phyloP scores from a whole-genome alignment of 53 echinoderm and acorn worm genomes.

The Henricia sp. region DNA sequence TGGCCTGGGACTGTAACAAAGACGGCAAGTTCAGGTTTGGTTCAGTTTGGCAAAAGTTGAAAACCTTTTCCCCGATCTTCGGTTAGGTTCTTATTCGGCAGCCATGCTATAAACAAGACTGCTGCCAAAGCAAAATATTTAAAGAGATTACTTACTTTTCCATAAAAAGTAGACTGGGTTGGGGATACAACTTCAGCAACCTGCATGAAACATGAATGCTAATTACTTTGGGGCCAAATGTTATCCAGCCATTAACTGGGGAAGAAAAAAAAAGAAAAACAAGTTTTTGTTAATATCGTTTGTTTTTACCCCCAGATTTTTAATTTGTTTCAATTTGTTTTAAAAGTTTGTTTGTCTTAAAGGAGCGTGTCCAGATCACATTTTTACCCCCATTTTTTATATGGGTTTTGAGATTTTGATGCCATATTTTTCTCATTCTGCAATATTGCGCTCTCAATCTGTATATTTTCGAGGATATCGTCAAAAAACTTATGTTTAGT shows the following conservation, averaged over 20 bases:
- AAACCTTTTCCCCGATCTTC: no score
- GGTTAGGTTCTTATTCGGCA: no score
- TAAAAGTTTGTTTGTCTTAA: not conserved
- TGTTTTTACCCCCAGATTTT: not conserved
- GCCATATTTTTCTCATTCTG: no score
- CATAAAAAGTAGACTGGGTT: constrained; percentile 78
- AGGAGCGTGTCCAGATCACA: no score
- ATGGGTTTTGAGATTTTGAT: no score
- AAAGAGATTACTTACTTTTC: constrained; percentile 62
- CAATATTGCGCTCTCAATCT: no score
- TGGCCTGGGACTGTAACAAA: not conserved
- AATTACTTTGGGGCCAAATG: not conserved
- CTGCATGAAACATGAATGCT: constrained; percentile 33
- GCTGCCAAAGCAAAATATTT: not conserved
- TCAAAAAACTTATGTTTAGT: not conserved
- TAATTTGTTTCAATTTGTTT: not conserved
- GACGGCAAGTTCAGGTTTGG: no score
- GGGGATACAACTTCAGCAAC: constrained; percentile 77
- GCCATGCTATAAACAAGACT: not conserved
- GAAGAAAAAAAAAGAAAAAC: not conserved
- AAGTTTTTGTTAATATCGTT: not conserved
- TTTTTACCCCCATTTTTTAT: no score
- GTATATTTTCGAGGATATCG: no score
- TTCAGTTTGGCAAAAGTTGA: no score
- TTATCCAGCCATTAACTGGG: not conserved